These are phyloP conservation scores for Sitobion miscanthi DNA, from an alignment of 1,140 invertebrate genomes.

Conservation along the genomic window DNA sequence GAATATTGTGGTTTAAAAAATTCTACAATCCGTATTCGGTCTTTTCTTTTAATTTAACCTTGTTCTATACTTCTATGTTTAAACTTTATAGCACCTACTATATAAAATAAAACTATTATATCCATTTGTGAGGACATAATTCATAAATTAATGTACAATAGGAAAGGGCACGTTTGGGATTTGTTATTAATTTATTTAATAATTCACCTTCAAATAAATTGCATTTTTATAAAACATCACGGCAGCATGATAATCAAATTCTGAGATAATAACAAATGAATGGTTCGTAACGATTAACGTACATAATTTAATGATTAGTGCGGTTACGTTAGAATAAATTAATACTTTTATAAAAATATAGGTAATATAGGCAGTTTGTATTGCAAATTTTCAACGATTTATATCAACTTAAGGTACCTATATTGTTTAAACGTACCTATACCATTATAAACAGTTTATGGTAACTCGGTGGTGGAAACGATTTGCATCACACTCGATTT, in stretches of 20 bases:
- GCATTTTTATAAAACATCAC: background rate
- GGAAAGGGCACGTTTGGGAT: background rate
- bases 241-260: background rate
- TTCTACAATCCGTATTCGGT: background rate
- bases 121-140: constrained; percentile 17
- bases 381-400: background rate
- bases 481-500: background rate
- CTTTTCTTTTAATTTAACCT: background rate
- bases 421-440: background rate
- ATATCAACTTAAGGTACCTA: too few relatives aligned
- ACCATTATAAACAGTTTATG: background rate
- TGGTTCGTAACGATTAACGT: background rate
- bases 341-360: background rate
- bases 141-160: background rate
- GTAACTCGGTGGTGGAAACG: background rate
- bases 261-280: background rate
- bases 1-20: background rate
- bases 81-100: background rate
- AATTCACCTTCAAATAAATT: constrained; percentile 29
- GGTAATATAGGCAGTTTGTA: background rate
- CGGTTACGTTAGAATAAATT: background rate
- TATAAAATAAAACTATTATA: background rate
- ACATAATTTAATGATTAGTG: background rate
- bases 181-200: constrained; percentile 7
- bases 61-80: background rate